A percentile compares a stretch with the other conserved stretches of the same genome.
phyloP scores from a whole-genome alignment of 2,797 vertebrate species.

The Sus cebifrons region DNA sequence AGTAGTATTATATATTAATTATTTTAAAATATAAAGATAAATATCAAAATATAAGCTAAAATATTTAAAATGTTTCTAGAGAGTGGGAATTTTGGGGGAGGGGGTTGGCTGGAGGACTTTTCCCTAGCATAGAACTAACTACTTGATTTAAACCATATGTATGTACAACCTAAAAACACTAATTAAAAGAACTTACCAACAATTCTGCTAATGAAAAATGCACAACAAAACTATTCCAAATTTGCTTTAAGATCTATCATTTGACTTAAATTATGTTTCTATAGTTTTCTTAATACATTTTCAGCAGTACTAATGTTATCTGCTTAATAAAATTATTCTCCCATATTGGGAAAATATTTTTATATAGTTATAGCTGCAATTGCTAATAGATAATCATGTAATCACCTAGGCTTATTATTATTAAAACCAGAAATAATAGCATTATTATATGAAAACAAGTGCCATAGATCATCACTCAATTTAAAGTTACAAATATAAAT shows the following conservation, averaged over 20 bases:
- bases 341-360: constrained; percentile 7
- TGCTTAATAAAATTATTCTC: not conserved
- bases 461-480: not conserved
- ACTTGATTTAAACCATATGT: not conserved
- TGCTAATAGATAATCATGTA: not conserved
- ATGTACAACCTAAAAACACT: not conserved
- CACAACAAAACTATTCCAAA: not conserved
- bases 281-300: constrained; percentile 26
- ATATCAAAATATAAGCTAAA: not conserved
- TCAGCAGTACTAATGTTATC: not conserved
- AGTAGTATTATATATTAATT: not conserved
- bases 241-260: constrained; percentile 18
- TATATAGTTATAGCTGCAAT: constrained; percentile 26
- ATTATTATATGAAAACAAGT: constrained; percentile 35
- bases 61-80: not conserved
- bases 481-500: constrained; percentile 24
- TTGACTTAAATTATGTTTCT: not conserved
- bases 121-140: not conserved
- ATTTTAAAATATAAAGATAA: constrained; percentile 19
- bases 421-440: constrained; percentile 20
- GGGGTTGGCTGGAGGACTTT: not conserved
- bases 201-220: constrained; percentile 37
- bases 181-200: constrained; percentile 2
- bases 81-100: not conserved
- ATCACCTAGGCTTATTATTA: constrained; percentile 28